Base-by-base conservation (phyloP, 2,888 invertebrate species). In the Mystacides longicornis region DNA sequence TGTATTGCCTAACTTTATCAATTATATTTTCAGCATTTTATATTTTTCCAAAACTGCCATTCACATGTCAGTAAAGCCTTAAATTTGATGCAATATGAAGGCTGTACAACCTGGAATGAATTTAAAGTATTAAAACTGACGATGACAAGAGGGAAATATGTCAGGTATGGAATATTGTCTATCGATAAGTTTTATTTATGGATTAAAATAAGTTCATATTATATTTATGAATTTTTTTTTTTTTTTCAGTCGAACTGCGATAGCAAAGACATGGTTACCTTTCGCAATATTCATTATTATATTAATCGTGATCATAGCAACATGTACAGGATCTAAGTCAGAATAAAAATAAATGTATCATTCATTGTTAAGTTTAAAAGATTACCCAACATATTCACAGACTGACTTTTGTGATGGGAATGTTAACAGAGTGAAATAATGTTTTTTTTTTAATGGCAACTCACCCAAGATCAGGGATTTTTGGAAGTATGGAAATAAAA, bases 301-400 rank as follows among this genome's bases (percentile, higher is more conserved):
- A 42, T 59, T 45, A 9, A 43, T 67, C 9, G 23, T 54, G 9
- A 33, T 20, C n/a, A n/a, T 54, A 19, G 18, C 46, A 20, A 7
- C 27, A 27, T 27, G 27, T 27, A 7, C 11, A 27, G 11, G 27
- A 5, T 5, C 27, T 7, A 27, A 27, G 27, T 27, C 11, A 27
- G 7, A 27, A 27, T 27, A 27, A 27, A 27, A 5, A 11, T 27
- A 27, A 27, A 5, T 5, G 27, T 27, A 11, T 11, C 27, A 27
- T 27, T n/a, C n/a, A n/a, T n/a, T n/a, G n/a, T n/a, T n/a, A n/a
- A n/a, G n/a, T n/a, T n/a, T n/a, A n/a, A n/a, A n/a, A n/a, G n/a
- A n/a, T n/a, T n/a, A n/a, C n/a, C n/a, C n/a, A n/a, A n/a, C n/a
- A n/a, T n/a, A n/a, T n/a, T n/a, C n/a, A n/a, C n/a, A n/a, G n/a